Evolutionary conservation across 2,888 invertebrate genomes (phyloP), one percentile per base, ranked within the genome.

Genomic region (Lamellibrachia satsuma): DNA sequence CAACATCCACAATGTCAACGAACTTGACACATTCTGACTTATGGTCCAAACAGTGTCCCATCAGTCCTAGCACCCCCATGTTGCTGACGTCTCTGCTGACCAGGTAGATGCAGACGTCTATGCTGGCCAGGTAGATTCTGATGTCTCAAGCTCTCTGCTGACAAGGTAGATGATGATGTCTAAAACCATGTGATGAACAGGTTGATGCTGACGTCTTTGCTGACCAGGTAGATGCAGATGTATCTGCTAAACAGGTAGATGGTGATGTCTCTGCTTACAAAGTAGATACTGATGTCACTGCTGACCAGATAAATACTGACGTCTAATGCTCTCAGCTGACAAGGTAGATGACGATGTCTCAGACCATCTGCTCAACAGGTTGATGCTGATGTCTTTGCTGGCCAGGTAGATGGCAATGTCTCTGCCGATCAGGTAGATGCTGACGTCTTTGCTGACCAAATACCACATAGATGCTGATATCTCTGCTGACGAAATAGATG

Each of bases 41-140:
- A 7, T 94, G 93, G 11, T 94, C 92, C 15, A 95, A 93, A 92
- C 95, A 95, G 60, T 94, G 93, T 0, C 95, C 93, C 92, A 96
- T 60, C 55, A 96, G 93, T 6, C 96, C 95, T 51, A 92, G 93
- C 1, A 96, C 95, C 52, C 96, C 96, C 96, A 96, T 96, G 22
- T 75, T 75, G 22, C 75, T 75, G 75, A 60, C 22, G 22, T 15
- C 75, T 7, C 39, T 93, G 92, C 22, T 22, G 75, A 75, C 22
- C 11, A 91, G 15, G 75, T 75, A 15, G 75, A 22, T 75, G 22
- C 15, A 22, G 75, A 75, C n/a, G 22, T 75, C 9, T 55, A 15
- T 22, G 75, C 22, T 75, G 75, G 22, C 60, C 60, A 75, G 60
- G 75, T 75, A 75, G 75, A 75, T 22, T 15, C 22, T 75, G 75